Evolutionary conservation across 2,113 vertebrate species (phyloP), one percentile per base, ranked within the genome.

Genomic region (Hippocampus comes): DNA sequence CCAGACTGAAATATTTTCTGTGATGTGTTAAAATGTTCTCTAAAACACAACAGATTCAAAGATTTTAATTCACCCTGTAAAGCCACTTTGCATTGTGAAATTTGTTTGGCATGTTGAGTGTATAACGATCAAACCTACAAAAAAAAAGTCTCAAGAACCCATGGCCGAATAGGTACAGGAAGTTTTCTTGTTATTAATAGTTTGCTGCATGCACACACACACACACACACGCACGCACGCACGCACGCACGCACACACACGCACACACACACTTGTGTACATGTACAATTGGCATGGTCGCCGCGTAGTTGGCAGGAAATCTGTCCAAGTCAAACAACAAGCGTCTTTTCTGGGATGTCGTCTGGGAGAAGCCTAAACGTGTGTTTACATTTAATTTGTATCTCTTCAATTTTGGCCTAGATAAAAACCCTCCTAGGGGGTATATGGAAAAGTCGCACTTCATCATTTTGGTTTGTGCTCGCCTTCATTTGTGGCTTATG

Each of bases 281-380:
- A 14, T 48, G 42, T 25, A 3, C 12, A 17, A 9, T 43, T n/a
- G 21, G 38, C 11, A 46, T 4, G 41, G 63, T 43, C 20, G 18
- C 42, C 2, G 9, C 15, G 38, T 2, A n/a, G 9, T 64, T 21
- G n/a, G 18, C 63, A 42, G 61, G 61, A 41, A 41, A 9, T 30
- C 5, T 4, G 20, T 46, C 41, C 63, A 46, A 65, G 41, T 65
- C 63, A 65, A 65, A 65, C n/a, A 43, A 23, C 20, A 53, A 17
- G 21, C 63, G 23, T 67, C 64, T 71, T 53, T 27, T 48, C 27
- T 63, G 34, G 84, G 84, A 70, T 78, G 81, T 84, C 67, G 73
- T 41, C 79, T 70, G 69, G 43, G 68, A 68, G 70, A 68, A 66
- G 67, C 64, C 64, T 56, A 10, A 18, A 20, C 15, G n/a, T 25